phyloP scores from a whole-genome alignment of 2,797 vertebrate species.

The Allobates femoralis region DNA sequence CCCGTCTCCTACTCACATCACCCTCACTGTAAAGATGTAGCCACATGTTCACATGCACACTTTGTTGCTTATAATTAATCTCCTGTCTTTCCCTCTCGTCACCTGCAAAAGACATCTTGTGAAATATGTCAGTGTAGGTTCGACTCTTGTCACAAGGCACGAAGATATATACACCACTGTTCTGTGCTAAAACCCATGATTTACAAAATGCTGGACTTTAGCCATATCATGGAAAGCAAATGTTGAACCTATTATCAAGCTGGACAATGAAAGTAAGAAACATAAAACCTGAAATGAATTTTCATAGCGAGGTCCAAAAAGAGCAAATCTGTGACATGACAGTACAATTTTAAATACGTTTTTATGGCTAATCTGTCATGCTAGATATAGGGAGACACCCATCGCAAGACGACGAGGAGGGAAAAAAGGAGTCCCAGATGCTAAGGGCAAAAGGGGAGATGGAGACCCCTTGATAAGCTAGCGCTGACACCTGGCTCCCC shows the following conservation, averaged over 20 bases:
- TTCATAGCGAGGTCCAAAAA: neutral
- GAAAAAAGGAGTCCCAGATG: no score
- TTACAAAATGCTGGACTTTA: slow-evolving; percentile 32
- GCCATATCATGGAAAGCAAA: neutral
- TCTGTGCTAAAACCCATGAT: slow-evolving; percentile 5
- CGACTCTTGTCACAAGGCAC: neutral
- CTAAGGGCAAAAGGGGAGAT: no score
- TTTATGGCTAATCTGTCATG: no score
- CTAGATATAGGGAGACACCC: no score
- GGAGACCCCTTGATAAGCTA: no score
- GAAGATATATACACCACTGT: slow-evolving; percentile 20
- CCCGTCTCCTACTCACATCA: slow-evolving; percentile 51
- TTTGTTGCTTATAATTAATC: slow-evolving; percentile 58
- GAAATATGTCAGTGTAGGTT: slow-evolving; percentile 4
- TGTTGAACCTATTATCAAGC: slow-evolving; percentile 12
- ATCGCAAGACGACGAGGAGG: no score
- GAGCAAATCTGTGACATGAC: neutral
- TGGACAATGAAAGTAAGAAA: slow-evolving; percentile 24
- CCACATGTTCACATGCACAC: slow-evolving; percentile 33
- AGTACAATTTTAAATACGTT: no score
- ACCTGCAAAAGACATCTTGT: neutral
- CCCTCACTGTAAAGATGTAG: slow-evolving; percentile 21
- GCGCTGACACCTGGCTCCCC: no score
- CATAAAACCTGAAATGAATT: neutral
- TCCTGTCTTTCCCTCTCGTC: slow-evolving; percentile 38